Evolutionary conservation across 2,113 vertebrate genomes (phyloP), one percentile per base, ranked within the genome.

Genomic region (Datnioides undecimradiatus): DNA sequence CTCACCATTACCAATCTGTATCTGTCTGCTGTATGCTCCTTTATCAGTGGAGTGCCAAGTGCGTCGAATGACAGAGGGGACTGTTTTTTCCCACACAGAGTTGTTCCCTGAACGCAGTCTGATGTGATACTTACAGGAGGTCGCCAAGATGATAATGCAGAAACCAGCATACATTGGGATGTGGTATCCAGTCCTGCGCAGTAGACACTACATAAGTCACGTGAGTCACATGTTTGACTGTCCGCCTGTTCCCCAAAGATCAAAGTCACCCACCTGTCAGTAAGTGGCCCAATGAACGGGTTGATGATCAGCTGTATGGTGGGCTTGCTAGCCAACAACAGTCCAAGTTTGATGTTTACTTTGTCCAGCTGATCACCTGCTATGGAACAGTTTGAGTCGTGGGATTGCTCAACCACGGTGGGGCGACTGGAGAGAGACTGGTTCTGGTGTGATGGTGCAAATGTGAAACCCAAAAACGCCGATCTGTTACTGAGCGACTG

Each of bases 131-230:
- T 65, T 36, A 75, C 73, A 43, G 6, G n/a, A 45, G 16, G 60
- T 45, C 2, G 73, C 19, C 1, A 55, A 8, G 27, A 55, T 12
- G 38, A 55, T 55, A 4, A 75, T 65, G n/a, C 60, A 55, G 29
- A 75, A 75, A 52, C 73, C 73, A 34, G 49, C 73, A 45, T 27
- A 55, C 73, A 75, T 14, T 17, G 49, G 73, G 38, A 75, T 54
- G 73, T 75, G 73, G 11, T 36, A 75, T 65, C 73, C 73, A 43
- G 55, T 27, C 60, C 73, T 75, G 49, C 54, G 14, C 6, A 41
- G 41, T 7, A 63, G 13, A 51, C 63, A 31, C 0, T 10, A 34
- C 8, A 57, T 2, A 38, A 6, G 34, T 23, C 25, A 11, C 41
- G 11, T 12, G 27, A 45, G 25, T 31, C 41, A 31, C 29, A 19